phyloP scores from a whole-genome alignment of 2,797 vertebrate genomes.

The Luscinia luscinia region DNA sequence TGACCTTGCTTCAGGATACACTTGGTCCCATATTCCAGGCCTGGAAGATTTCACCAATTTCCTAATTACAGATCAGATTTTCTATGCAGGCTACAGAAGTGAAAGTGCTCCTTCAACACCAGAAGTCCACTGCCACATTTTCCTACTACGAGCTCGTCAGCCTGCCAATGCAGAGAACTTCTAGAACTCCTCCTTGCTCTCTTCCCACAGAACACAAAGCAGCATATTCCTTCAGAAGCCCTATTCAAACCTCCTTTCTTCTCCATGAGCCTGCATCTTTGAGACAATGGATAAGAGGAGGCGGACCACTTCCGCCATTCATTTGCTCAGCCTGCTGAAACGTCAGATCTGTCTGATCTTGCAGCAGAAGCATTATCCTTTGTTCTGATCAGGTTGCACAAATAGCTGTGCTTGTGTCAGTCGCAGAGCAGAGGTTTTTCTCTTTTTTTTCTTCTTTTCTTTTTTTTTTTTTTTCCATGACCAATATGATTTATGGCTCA shows the following conservation, averaged over 20 bases:
- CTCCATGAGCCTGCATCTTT: constrained; percentile 36
- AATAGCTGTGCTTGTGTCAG: constrained; percentile 39
- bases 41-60: constrained; percentile 47
- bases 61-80: constrained; percentile 41
- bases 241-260: constrained; percentile 42
- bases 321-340: constrained; percentile 66
- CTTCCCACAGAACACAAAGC: constrained; percentile 42
- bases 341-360: constrained; percentile 52
- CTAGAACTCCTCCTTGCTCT: constrained; percentile 55
- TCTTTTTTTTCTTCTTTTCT: background rate
- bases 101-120: constrained; percentile 52
- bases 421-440: background rate
- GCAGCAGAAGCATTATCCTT: constrained; percentile 56
- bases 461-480: background rate
- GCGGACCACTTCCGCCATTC: constrained; percentile 46
- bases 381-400: constrained; percentile 64
- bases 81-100: constrained; percentile 4
- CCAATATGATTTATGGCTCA: background rate
- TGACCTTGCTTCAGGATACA: constrained; percentile 47
- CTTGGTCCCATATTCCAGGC: constrained; percentile 44
- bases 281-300: constrained; percentile 57
- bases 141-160: constrained; percentile 20
- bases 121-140: constrained; percentile 32
- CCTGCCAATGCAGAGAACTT: constrained; percentile 30
- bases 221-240: constrained; percentile 49